Evolutionary conservation across 1,140 invertebrate species (phyloP).

Genomic region (Polyergus mexicanus): DNA sequence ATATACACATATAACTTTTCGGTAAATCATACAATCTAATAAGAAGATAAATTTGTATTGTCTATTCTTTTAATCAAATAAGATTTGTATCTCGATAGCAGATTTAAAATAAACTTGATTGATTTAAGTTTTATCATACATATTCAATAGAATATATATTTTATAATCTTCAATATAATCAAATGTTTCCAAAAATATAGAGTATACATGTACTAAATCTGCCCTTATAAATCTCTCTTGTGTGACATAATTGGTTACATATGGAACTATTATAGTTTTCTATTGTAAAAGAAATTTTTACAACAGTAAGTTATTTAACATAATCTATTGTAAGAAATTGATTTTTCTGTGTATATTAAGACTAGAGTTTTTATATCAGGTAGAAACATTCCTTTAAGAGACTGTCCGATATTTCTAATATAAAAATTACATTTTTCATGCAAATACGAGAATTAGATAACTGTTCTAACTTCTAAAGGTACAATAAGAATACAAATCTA

Average conservation of each 20-base stretch:
- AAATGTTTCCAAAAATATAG: background rate
- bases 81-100: conserved; percentile 48
- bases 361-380: conserved; percentile 55
- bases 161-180: too few species aligned
- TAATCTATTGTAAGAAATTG: background rate
- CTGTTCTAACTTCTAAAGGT: background rate
- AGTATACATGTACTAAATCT: conserved; percentile 25
- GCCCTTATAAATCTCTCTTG: background rate
- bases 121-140: background rate
- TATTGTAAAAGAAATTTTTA: background rate
- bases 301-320: conserved; percentile 21
- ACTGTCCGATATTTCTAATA: background rate
- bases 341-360: conserved; percentile 19
- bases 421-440: conserved; percentile 10
- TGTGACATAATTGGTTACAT: conserved; percentile 2
- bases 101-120: conserved; percentile 34
- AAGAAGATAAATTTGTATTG: conserved; percentile 43
- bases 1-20: conserved; percentile 29
- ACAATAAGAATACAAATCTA: conserved; percentile 30
- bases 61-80: conserved; percentile 26
- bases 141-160: background rate
- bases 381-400: conserved; percentile 65
- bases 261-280: background rate
- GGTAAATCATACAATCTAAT: conserved; percentile 48
- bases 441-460: background rate